phyloP scores from a whole-genome alignment of 1,140 invertebrate genomes.

The Neodiprion fabricii region DNA sequence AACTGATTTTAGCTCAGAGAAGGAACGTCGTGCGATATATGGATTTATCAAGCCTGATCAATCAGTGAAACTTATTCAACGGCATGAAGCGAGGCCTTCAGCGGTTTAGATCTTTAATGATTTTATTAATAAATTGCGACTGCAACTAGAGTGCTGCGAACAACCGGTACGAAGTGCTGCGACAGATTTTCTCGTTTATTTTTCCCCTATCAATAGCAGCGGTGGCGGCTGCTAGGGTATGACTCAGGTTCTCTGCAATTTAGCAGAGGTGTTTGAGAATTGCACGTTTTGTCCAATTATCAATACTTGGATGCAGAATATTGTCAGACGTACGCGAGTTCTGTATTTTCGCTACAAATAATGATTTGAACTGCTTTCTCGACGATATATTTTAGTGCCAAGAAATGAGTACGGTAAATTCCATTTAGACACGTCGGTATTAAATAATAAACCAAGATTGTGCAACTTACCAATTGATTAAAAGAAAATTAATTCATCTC shows the following conservation, averaged over 20 bases:
- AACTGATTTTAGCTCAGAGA: no score
- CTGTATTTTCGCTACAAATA: no score
- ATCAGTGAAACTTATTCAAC: not conserved
- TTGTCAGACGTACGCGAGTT: no score
- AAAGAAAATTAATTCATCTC: no score
- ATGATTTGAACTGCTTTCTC: no score
- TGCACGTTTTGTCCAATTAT: not conserved
- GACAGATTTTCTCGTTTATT: not conserved
- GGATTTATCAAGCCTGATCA: not conserved
- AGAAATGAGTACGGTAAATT: no score
- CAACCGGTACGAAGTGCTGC: not conserved
- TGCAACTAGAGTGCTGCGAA: not conserved
- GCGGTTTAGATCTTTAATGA: not conserved
- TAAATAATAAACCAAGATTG: no score
- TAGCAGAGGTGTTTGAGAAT: not conserved
- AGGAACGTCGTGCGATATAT: no score
- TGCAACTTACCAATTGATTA: no score
- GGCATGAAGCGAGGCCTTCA: not conserved
- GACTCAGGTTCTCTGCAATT: not conserved
- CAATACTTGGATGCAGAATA: not conserved
- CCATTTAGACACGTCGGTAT: no score
- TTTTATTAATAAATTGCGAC: not conserved
- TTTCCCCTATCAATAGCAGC: not conserved
- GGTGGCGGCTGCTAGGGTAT: not conserved
- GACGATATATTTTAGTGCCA: no score